A percentile compares a stretch with the other conserved stretches of the same genome.
These are phyloP conservation scores for Tetheella fluctuosa DNA, from an alignment of 2,888 invertebrate species.

Conservation along the genomic window DNA sequence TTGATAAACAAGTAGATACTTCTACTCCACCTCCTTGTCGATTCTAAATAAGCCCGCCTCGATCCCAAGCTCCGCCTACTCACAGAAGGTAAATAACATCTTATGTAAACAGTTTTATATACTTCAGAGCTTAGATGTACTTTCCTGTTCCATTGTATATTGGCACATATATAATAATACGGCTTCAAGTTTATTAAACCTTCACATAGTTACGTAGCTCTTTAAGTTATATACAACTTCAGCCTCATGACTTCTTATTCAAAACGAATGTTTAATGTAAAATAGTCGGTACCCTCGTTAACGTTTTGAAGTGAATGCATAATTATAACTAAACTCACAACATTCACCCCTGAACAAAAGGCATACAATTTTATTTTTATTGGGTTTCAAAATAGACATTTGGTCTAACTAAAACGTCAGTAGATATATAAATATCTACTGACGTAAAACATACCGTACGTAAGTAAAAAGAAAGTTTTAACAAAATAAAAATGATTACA, in stretches of 20 bases:
- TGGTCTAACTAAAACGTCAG: no score
- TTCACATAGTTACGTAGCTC: background rate
- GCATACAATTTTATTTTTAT: no score
- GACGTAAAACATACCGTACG: no score
- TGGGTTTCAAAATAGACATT: no score
- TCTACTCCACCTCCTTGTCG: slow-evolving; percentile 79
- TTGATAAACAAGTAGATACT: slow-evolving; percentile 70
- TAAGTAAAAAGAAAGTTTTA: slow-evolving; percentile 24
- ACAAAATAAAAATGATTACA: slow-evolving; percentile 26
- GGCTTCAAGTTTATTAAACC: background rate
- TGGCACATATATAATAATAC: background rate
- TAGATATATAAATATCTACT: no score
- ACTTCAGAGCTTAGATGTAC: slow-evolving; percentile 57
- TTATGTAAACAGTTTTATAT: slow-evolving; percentile 72
- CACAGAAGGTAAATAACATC: slow-evolving; percentile 74
- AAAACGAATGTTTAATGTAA: background rate
- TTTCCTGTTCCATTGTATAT: slow-evolving; percentile 35
- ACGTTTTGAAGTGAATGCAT: no score
- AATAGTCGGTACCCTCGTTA: background rate
- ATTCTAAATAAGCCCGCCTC: slow-evolving; percentile 82
- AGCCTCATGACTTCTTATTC: background rate
- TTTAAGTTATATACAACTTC: background rate
- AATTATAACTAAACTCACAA: no score
- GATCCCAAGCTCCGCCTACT: slow-evolving; percentile 78
- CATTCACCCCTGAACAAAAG: no score